Conservation (phyloP, 2,888 invertebrate genomes). For the Habroteleia sp. region DNA sequence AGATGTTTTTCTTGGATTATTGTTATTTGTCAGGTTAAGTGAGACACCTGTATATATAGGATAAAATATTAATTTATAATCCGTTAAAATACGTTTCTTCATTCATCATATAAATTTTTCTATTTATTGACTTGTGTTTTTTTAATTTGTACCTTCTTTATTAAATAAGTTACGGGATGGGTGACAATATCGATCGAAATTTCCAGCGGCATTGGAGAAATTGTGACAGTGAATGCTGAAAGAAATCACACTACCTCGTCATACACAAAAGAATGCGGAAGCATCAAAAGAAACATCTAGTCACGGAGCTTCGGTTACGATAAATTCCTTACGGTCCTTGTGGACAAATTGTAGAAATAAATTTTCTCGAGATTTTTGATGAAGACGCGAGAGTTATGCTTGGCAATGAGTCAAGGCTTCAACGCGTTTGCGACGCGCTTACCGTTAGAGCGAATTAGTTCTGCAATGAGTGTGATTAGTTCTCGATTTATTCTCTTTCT, state of each 20-base stretch:
- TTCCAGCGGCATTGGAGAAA: no score
- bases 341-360: constrained; percentile 70
- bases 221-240: constrained; percentile 28
- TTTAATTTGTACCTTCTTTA: no score
- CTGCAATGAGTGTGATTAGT: constrained; percentile 57
- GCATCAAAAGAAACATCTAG: constrained; percentile 52
- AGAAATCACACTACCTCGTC: constrained; percentile 19
- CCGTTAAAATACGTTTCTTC: no score
- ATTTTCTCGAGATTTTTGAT: constrained; percentile 51
- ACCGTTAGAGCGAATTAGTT: constrained; percentile 60
- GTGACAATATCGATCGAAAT: no score
- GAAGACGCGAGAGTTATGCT: constrained; percentile 45
- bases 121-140: no score
- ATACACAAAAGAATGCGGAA: constrained; percentile 56
- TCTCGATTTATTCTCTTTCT: constrained; percentile 25
- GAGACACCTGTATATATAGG: no score
- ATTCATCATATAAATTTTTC: no score
- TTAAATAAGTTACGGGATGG: no score
- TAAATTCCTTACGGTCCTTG: constrained; percentile 75
- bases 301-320: constrained; percentile 69
- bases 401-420: constrained; percentile 60
- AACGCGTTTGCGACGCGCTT: constrained; percentile 43
- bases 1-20: no score
- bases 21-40: no score
- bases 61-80: no score